phyloP scores from a whole-genome alignment of 1,140 invertebrate species.

The Drosophila ambigua region DNA sequence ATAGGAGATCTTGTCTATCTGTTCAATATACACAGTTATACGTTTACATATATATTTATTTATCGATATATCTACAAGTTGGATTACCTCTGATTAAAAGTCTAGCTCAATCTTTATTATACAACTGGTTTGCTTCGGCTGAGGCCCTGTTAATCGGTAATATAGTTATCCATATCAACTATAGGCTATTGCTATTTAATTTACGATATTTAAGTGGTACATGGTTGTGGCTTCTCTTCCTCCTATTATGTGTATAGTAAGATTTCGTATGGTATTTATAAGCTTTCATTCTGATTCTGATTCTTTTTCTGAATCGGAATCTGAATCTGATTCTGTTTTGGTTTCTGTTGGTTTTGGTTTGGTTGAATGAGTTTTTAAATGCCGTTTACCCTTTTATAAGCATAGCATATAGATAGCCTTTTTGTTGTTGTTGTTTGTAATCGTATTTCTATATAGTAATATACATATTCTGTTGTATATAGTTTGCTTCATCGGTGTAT shows the following conservation, averaged over 20 bases:
- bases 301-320: conserved; percentile 9
- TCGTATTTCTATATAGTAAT: conserved; percentile 43
- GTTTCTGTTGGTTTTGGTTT: conserved; percentile 10
- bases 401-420: conserved; percentile 68
- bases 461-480: conserved; percentile 34
- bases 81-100: conserved; percentile 67
- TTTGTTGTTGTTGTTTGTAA: conserved; percentile 45
- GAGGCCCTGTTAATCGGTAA: conserved; percentile 54
- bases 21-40: conserved; percentile 71
- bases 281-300: conserved; percentile 61
- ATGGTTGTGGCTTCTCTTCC: conserved; percentile 21
- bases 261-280: conserved; percentile 64
- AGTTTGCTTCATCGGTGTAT: conserved; percentile 30
- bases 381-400: conserved; percentile 78
- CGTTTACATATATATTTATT: conserved; percentile 50
- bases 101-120: conserved; percentile 76
- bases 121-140: conserved; percentile 65
- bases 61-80: conserved; percentile 58
- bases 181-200: conserved; percentile 75
- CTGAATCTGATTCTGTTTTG: conserved; percentile 9
- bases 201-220: conserved; percentile 73
- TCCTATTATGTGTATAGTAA: not conserved
- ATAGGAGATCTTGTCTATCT: conserved; percentile 46
- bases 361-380: conserved; percentile 72
- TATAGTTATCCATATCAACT: conserved; percentile 38